Evolutionary conservation across 2,888 invertebrate species (phyloP).

Genomic region (Cyaniris semiargus): DNA sequence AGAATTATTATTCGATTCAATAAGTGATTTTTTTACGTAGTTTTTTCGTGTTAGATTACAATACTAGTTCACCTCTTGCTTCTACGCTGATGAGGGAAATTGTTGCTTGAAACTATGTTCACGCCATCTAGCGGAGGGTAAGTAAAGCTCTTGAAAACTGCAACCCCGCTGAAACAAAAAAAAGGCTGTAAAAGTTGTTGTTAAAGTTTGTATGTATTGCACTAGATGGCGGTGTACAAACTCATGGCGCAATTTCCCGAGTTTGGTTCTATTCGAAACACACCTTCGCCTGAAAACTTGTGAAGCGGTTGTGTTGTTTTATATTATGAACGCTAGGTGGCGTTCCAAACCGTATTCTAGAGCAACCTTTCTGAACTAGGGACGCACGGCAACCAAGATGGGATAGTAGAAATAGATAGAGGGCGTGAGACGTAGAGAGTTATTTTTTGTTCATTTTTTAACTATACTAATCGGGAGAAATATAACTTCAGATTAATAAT

Average conservation of each 20-base stretch:
- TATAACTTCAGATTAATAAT: not conserved
- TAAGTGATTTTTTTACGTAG: not conserved
- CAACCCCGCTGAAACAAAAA: not conserved
- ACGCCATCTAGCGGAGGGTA: conserved; percentile 18
- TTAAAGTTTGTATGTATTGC: not conserved
- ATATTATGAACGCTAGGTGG: not conserved
- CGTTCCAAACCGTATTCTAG: not conserved
- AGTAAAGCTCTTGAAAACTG: not conserved
- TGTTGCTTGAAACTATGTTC: not conserved
- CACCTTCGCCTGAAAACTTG: not conserved
- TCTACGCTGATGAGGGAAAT: not conserved
- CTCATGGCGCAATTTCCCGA: not conserved
- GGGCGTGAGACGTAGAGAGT: not conserved
- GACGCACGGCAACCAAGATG: not conserved
- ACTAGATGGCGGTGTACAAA: conserved; percentile 27
- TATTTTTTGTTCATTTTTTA: not conserved
- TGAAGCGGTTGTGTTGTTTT: not conserved
- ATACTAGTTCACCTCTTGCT: not conserved
- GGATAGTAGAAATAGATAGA: not conserved
- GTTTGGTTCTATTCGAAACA: not conserved
- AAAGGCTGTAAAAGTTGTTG: not conserved
- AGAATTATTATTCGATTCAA: too few species aligned
- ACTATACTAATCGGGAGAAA: too few species aligned
- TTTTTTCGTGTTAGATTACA: not conserved
- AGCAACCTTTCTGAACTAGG: not conserved